phyloP scores from a whole-genome alignment of 2,113 vertebrate species.

The Phodopus roborovskii region DNA sequence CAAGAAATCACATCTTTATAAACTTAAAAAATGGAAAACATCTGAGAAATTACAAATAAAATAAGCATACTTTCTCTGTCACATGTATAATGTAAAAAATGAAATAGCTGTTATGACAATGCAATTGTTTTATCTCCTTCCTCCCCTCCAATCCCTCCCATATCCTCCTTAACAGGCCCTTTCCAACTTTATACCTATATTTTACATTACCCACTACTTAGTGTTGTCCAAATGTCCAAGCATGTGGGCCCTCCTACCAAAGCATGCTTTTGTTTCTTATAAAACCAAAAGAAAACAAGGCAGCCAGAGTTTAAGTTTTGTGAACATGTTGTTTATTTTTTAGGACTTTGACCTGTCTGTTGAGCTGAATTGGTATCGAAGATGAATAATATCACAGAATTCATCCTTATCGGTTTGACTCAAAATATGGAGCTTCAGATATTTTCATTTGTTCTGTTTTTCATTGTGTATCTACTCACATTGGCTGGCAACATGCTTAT shows the following conservation, averaged over 20 bases:
- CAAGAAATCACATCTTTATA: not conserved
- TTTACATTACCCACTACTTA: not conserved
- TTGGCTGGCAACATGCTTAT: conserved; percentile 74
- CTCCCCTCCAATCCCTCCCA: no score
- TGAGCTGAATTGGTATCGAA: not conserved
- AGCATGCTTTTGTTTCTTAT: not conserved
- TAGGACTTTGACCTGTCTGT: not conserved
- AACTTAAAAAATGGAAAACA: not conserved
- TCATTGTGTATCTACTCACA: conserved; percentile 68
- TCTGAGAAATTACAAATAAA: not conserved
- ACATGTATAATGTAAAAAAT: not conserved
- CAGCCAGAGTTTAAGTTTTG: not conserved
- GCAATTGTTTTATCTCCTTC: not conserved
- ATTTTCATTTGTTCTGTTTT: conserved; percentile 69
- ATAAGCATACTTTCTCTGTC: not conserved
- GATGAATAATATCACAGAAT: conserved; percentile 73
- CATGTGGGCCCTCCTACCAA: not conserved
- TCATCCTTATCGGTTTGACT: conserved; percentile 72
- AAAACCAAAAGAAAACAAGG: not conserved
- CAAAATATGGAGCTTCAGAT: conserved; percentile 60
- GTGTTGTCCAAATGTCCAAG: not conserved
- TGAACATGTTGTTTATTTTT: not conserved
- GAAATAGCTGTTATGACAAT: not conserved
- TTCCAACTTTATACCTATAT: not conserved
- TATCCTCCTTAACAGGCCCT: not conserved